These are phyloP conservation scores for Acrocephalus kingi DNA, from an alignment of 2,113 vertebrate species.

Conservation along the genomic window DNA sequence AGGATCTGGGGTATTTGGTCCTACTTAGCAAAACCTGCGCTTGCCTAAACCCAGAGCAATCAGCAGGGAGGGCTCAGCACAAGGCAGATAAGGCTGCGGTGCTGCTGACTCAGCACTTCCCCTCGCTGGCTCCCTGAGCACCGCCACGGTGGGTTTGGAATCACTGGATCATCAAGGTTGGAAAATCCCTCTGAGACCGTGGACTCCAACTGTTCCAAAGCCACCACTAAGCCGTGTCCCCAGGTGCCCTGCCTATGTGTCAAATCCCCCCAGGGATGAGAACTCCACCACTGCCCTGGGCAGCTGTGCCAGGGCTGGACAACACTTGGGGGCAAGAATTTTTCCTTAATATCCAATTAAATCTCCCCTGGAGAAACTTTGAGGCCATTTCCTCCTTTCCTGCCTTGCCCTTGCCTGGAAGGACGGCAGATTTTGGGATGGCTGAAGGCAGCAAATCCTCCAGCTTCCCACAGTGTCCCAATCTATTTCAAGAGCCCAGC, in stretches of 20 bases:
- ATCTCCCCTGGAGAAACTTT: not conserved
- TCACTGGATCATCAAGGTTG: not conserved
- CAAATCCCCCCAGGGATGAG: not conserved
- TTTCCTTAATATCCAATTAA: not conserved
- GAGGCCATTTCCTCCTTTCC: not conserved
- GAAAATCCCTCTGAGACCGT: not conserved
- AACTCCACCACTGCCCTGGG: not conserved
- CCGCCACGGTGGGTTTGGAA: not conserved
- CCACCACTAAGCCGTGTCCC: not conserved
- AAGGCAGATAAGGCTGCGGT: rapidly evolving
- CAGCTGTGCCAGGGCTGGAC: not conserved
- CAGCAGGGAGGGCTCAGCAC: not conserved
- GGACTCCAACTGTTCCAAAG: not conserved
- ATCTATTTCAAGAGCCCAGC: not conserved
- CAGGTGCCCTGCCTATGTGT: rapidly evolving
- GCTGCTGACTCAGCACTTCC: not conserved
- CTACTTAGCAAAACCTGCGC: not conserved
- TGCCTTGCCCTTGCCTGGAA: not conserved
- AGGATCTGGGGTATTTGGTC: not conserved
- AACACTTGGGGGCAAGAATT: not conserved
- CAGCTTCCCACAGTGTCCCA: rapidly evolving
- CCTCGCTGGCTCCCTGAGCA: rapidly evolving
- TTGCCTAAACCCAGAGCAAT: not conserved
- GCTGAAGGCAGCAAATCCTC: not conserved
- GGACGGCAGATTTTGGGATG: not conserved